These are phyloP conservation scores for Punctoribates punctum DNA, from an alignment of 2,888 invertebrate species.

Conservation along the genomic window DNA sequence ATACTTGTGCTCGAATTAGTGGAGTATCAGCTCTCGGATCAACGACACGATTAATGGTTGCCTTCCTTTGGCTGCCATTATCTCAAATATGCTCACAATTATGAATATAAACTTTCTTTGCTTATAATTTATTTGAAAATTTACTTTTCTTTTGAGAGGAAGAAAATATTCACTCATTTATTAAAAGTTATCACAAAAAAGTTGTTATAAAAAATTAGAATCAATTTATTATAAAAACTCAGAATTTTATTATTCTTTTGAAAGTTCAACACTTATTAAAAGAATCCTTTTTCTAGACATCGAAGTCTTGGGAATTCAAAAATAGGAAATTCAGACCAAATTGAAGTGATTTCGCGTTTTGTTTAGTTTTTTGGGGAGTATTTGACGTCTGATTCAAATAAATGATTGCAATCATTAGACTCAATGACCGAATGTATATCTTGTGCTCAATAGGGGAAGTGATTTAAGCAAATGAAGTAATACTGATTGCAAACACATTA, in stretches of 20 bases:
- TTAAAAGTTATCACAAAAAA: slow-evolving; percentile 8
- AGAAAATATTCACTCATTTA: slow-evolving; percentile 6
- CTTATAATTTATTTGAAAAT: not conserved
- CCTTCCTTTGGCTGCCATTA: slow-evolving; percentile 17
- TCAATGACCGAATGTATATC: not conserved
- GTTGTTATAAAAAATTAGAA: slow-evolving; percentile 8
- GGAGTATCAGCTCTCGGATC: slow-evolving; percentile 19
- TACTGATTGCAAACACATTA: not conserved
- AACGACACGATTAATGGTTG: slow-evolving; percentile 30
- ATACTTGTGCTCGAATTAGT: not conserved
- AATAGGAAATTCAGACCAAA: no score
- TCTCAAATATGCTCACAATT: slow-evolving; percentile 22
- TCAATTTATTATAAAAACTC: slow-evolving; percentile 12
- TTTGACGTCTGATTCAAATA: not conserved
- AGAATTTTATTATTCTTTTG: not conserved
- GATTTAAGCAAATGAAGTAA: slow-evolving; percentile 15
- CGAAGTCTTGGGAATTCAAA: no score
- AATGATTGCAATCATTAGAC: not conserved
- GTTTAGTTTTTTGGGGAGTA: no score
- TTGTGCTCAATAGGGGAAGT: not conserved
- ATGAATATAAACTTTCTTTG: not conserved
- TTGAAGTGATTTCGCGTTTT: no score
- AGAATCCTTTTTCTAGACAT: not conserved
- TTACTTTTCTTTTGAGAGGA: not conserved
- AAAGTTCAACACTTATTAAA: not conserved